Evolutionary conservation across 1,140 invertebrate genomes (phyloP).

Genomic region (Zaprionus nigranus): DNA sequence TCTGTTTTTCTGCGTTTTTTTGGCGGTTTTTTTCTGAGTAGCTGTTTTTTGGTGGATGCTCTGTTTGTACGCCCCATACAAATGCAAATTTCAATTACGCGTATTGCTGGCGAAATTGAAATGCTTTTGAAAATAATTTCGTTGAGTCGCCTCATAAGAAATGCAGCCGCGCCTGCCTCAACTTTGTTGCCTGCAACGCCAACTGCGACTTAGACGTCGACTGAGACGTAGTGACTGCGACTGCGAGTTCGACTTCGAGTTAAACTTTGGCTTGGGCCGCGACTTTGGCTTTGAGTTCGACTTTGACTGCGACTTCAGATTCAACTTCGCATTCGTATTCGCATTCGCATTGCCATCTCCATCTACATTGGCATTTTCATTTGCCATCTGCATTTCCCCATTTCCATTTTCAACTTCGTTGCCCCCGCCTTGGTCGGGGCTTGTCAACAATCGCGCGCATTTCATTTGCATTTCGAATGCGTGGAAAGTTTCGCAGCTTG

Average conservation of each 20-base stretch:
- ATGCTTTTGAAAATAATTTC: slow-evolving; percentile 78
- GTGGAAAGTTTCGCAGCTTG: slow-evolving; percentile 57
- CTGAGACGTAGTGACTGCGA: slow-evolving; percentile 1
- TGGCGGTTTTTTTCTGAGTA: slow-evolving; percentile 29
- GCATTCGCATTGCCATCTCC: too few relatives aligned
- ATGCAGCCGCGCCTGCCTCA: slow-evolving; percentile 53
- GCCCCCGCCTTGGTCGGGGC: neutral
- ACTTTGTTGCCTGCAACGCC: slow-evolving; percentile 22
- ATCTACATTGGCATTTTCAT: neutral
- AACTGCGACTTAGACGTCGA: slow-evolving; percentile 19
- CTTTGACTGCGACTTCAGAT: slow-evolving; percentile 4
- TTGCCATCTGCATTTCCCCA: neutral
- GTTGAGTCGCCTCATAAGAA: slow-evolving; percentile 62
- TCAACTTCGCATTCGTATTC: neutral
- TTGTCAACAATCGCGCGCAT: slow-evolving; percentile 76
- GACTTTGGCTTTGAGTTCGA: slow-evolving; percentile 3
- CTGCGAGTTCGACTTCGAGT: slow-evolving; percentile 8
- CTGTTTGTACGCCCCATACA: slow-evolving; percentile 45
- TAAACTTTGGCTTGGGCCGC: neutral
- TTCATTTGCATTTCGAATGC: slow-evolving; percentile 79
- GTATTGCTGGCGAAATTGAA: slow-evolving; percentile 75
- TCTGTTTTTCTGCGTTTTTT: slow-evolving; percentile 28
- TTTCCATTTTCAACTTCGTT: neutral
- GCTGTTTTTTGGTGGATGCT: slow-evolving; percentile 2
- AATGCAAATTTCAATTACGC: slow-evolving; percentile 82